Evolutionary conservation across 2,797 vertebrate genomes (phyloP).

Genomic region (Gallinago nigripennis): DNA sequence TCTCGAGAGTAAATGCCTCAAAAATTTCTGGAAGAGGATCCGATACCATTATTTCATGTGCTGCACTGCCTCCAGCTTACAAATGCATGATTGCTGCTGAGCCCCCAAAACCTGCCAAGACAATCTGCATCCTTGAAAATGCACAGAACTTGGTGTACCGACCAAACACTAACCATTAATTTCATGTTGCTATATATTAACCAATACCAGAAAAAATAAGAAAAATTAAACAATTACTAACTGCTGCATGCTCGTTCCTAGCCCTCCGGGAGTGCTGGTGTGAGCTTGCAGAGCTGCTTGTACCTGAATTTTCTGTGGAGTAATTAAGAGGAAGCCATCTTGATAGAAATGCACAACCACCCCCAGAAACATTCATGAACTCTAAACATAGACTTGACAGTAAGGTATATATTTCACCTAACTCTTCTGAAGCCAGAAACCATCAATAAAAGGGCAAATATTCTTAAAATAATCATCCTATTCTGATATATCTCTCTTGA

Average conservation of each 20-base stretch:
- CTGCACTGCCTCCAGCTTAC: background rate
- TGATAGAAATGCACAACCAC: background rate
- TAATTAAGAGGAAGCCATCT: background rate
- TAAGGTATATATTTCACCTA: background rate
- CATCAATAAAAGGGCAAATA: background rate
- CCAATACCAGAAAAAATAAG: background rate
- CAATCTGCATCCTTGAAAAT: background rate
- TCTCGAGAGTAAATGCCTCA: background rate
- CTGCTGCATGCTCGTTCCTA: background rate
- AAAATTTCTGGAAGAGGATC: background rate
- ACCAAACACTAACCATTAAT: background rate
- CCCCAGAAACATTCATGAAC: background rate
- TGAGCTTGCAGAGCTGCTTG: fast-evolving
- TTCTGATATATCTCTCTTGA: background rate
- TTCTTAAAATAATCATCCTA: background rate
- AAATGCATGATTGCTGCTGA: background rate
- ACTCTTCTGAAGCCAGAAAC: background rate
- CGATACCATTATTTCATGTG: fast-evolving
- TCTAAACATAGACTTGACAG: fast-evolving
- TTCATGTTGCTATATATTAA: background rate
- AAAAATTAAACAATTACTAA: background rate
- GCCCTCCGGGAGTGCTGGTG: background rate
- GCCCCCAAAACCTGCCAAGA: background rate
- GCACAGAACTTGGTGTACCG: background rate
- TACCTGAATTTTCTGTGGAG: background rate